Conservation (phyloP, 1,140 invertebrate genomes). For the Meloidogyne floridensis region DNA sequence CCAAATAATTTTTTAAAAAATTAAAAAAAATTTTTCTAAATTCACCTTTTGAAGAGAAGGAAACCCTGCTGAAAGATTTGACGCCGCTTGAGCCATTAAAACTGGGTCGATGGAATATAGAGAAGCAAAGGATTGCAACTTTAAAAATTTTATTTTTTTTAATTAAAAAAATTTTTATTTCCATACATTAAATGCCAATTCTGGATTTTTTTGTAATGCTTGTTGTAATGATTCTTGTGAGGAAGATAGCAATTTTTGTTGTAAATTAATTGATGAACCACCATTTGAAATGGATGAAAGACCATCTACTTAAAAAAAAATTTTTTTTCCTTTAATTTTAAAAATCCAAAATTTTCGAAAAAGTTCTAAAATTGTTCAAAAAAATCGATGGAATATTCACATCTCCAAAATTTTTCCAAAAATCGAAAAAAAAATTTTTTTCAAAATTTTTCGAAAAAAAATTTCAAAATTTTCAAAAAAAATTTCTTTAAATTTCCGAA, state of each 20-base stretch:
- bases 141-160: slow-evolving; percentile 8
- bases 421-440: no score
- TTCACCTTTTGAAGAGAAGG: not conserved
- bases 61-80: not conserved
- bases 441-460: no score
- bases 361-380: no score
- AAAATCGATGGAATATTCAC: no score
- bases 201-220: slow-evolving; percentile 28
- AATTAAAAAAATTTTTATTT: not conserved
- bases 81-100: slow-evolving; percentile 26
- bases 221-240: slow-evolving; percentile 18
- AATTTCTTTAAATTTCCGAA: no score
- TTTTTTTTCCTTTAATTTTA: no score
- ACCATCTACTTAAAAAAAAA: not conserved
- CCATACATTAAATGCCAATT: slow-evolving; percentile 25
- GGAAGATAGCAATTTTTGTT: not conserved
- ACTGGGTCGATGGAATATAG: slow-evolving; percentile 29
- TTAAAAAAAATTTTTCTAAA: no score
- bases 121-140: slow-evolving; percentile 36
- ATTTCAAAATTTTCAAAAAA: no score
- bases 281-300: not conserved
- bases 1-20: no score
- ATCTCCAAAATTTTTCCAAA: no score
- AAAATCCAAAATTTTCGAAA: no score
- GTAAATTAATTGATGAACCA: not conserved